Conservation (phyloP, 2,888 invertebrate genomes). For the Chorisops tibialis region DNA sequence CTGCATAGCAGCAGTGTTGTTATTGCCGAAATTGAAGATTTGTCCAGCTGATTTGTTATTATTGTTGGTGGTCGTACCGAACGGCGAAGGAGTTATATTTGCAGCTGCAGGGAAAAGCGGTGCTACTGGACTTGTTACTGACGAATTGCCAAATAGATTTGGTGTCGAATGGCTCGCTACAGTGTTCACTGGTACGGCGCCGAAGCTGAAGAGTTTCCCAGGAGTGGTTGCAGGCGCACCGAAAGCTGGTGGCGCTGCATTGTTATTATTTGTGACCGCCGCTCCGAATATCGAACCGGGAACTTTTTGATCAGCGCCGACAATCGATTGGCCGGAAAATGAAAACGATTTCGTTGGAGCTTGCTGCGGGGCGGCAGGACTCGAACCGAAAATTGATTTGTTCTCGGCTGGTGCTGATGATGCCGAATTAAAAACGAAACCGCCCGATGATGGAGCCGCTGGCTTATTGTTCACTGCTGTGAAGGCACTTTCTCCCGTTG, state of each 20-base stretch:
- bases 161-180: background rate
- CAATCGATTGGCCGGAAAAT: background rate
- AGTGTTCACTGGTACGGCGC: conserved; percentile 2
- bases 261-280: background rate
- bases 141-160: conserved; percentile 13
- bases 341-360: background rate
- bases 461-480: conserved; percentile 11
- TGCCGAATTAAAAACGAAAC: conserved; percentile 6
- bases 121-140: background rate
- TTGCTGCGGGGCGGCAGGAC: background rate
- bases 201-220: conserved; percentile 14
- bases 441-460: background rate
- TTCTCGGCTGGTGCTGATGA: background rate
- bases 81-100: background rate
- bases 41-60: background rate
- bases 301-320: background rate
- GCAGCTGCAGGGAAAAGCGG: conserved; percentile 7
- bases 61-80: background rate
- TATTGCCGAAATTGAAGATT: background rate
- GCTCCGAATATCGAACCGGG: background rate
- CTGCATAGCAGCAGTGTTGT: background rate
- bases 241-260: background rate
- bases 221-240: conserved; percentile 13
- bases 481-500: background rate
- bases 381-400: conserved; percentile 9